phyloP scores from a whole-genome alignment of 2,797 vertebrate species.

The Anguilla marmorata region DNA sequence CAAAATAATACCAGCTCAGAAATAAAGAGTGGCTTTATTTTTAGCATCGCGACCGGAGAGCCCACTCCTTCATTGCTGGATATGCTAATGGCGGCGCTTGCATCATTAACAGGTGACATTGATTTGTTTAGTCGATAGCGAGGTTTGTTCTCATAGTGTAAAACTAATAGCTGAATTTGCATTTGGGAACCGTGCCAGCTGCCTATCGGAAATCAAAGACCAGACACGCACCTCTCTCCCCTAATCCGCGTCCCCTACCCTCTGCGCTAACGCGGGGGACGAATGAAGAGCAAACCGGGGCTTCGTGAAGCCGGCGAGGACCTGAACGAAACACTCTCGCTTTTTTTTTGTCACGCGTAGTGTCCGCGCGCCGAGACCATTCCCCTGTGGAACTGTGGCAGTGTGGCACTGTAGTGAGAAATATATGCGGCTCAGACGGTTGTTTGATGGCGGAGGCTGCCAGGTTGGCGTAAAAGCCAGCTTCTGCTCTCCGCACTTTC shows the following conservation, averaged over 20 bases:
- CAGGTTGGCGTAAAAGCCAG: neutral
- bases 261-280: neutral
- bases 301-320: neutral
- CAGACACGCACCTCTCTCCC: conserved; percentile 3
- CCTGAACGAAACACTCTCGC: neutral
- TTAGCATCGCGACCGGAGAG: neutral
- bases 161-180: conserved; percentile 62
- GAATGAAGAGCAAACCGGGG: neutral
- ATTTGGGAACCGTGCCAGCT: conserved; percentile 22
- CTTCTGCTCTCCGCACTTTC: neutral
- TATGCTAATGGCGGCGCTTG: conserved; percentile 16
- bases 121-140: conserved; percentile 27
- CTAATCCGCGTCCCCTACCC: conserved; percentile 20
- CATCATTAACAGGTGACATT: conserved; percentile 36
- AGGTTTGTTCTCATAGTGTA: conserved; percentile 59
- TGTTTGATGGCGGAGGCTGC: neutral
- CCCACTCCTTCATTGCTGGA: neutral
- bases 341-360: neutral
- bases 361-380: neutral
- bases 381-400: neutral
- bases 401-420: neutral
- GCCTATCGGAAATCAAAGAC: conserved; percentile 32
- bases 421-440: neutral
- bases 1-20: neutral
- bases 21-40: neutral